Base-by-base conservation (phyloP, 2,888 invertebrate genomes). In the Cetonia aurata region DNA sequence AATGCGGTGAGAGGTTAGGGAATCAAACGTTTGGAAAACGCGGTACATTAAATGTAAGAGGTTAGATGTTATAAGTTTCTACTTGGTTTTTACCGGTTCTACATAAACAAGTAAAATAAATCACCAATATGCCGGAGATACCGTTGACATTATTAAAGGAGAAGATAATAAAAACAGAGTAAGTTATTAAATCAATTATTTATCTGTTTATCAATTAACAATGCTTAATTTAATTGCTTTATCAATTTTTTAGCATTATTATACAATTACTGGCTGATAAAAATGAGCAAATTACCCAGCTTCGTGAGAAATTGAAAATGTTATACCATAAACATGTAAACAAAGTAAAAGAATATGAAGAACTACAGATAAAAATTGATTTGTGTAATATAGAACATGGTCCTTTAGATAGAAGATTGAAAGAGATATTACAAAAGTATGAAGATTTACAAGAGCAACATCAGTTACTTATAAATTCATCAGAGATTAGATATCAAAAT, bases 101-200 rank as follows among this genome's bases (percentile, higher is more conserved):
- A 12, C 50, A 50, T 48, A n/a, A 6, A 48, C 13, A 3, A 17
- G 6, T 50, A 50, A 50, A 37, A 8, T 37, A 37, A 37, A 37
- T 8, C 10, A 37, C 8, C 37, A 37, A 25, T 37, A 65, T 65
- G 62, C 62, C 62, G 37, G 62, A 65, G 12, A 19, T 65, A 37
- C 33, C 62, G 6, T 10, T 65, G n/a, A 65, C 13, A 25, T 31
- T 71, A 19, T 48, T 71, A 44, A 71, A 66, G 31, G 67, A 71
- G 31, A 71, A 71, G 44, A 71, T 71, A 17, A 71, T 71, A 59
- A 71, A 71, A 67, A 71, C 67, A 12, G 67, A 71, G 71, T 71
- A 71, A 71, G 71, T 59, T 67, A 9, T 42, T 19, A 8, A 2
- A 12, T 37, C 1, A 31, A 42, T 15, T 25, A 13, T 3, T 41